A percentile compares a stretch with the other conserved stretches of the same genome.
phyloP scores from a whole-genome alignment of 2,888 invertebrate species.

The Gastrophysa polygoni region DNA sequence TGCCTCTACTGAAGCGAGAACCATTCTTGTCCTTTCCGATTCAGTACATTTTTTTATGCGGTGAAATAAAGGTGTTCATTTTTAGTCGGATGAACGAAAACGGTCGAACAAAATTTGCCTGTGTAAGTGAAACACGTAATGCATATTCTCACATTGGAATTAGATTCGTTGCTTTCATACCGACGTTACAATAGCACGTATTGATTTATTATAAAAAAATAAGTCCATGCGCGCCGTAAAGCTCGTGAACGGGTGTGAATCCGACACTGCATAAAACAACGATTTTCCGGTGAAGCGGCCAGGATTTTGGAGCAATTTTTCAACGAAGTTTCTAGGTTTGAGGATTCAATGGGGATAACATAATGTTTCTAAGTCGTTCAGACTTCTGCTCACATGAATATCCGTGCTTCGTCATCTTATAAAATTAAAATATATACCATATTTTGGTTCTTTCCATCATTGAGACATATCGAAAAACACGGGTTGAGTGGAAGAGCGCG shows the following conservation, averaged over 20 bases:
- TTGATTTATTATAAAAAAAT: slow-evolving; percentile 58
- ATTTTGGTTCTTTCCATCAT: no score
- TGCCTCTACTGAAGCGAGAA: slow-evolving; percentile 23
- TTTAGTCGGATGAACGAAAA: background rate
- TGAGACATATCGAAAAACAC: no score
- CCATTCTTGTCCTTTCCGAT: slow-evolving; percentile 18
- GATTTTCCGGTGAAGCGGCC: slow-evolving; percentile 42
- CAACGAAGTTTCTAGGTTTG: slow-evolving; percentile 1
- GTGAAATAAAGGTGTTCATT: slow-evolving; percentile 24
- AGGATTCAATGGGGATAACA: background rate
- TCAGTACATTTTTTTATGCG: slow-evolving; percentile 36
- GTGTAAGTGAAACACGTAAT: background rate
- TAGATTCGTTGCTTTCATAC: slow-evolving; percentile 40
- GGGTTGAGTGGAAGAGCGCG: no score
- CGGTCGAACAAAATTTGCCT: background rate
- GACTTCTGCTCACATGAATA: background rate
- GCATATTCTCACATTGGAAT: slow-evolving; percentile 22
- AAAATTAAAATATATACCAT: no score
- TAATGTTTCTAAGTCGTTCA: background rate
- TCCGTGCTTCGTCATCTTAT: no score
- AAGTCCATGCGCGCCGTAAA: slow-evolving; percentile 58
- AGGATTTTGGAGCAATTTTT: background rate
- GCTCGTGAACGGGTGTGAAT: slow-evolving; percentile 48
- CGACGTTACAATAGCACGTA: slow-evolving; percentile 45
- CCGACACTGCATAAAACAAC: slow-evolving; percentile 50